Evolutionary conservation across 2,113 vertebrate species (phyloP).

Genomic region (Gambusia holbrooki): DNA sequence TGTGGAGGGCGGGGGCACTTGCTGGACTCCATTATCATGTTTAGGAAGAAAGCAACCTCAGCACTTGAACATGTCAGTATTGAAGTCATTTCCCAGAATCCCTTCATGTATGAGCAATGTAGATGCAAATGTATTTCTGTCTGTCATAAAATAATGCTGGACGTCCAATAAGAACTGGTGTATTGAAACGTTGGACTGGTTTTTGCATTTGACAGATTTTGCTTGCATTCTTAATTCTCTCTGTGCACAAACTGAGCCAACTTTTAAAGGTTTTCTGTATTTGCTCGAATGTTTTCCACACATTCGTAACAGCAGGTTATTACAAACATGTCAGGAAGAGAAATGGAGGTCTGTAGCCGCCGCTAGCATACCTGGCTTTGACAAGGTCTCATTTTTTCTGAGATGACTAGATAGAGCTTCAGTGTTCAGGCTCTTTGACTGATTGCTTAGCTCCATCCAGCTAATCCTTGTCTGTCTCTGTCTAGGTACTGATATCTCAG

Average conservation of each 20-base stretch:
- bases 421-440: background rate
- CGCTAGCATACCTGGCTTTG: no score
- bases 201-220: background rate
- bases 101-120: background rate
- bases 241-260: background rate
- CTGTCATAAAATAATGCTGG: conserved; percentile 9
- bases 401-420: no score
- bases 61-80: background rate
- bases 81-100: background rate
- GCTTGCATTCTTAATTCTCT: background rate
- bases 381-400: background rate
- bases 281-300: no score
- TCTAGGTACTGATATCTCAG: conserved; percentile 94
- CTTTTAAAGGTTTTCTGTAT: background rate
- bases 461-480: conserved; percentile 4
- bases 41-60: conserved; percentile 19
- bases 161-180: background rate
- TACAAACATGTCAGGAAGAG: no score
- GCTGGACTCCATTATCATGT: conserved; percentile 27
- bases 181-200: background rate
- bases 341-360: background rate
- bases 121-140: background rate
- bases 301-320: background rate
- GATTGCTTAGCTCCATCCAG: background rate
- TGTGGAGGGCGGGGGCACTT: conserved; percentile 3